Conservation (phyloP, 2,888 invertebrate species). For the Augiades crinisus region DNA sequence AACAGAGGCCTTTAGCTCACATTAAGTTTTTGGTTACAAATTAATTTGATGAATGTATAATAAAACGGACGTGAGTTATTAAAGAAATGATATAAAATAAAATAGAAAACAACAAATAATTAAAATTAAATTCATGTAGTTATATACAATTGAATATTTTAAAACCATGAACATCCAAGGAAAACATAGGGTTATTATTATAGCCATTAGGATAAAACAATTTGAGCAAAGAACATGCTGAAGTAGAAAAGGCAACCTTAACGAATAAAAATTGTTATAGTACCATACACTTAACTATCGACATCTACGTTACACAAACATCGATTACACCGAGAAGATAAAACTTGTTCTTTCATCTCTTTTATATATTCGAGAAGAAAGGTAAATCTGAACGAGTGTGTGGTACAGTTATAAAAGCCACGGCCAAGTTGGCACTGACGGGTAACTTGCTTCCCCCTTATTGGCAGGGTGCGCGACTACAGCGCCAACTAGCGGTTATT, state of each 20-base stretch:
- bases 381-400: too few relatives aligned
- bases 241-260: neutral
- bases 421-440: too few relatives aligned
- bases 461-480: too few relatives aligned
- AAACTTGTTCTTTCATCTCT: neutral
- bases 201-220: neutral
- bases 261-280: too few relatives aligned
- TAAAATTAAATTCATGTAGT: too few relatives aligned
- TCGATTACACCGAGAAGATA: neutral
- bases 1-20: slow-evolving; percentile 8
- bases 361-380: neutral
- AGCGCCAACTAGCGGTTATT: too few relatives aligned
- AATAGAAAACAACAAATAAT: too few relatives aligned
- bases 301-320: neutral
- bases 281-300: neutral
- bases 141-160: too few relatives aligned
- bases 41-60: neutral
- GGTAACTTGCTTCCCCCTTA: too few relatives aligned
- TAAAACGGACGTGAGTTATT: neutral
- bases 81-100: neutral
- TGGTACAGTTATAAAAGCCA: too few relatives aligned
- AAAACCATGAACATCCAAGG: neutral
- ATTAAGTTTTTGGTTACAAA: neutral
- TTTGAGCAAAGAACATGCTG: neutral
- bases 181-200: too few relatives aligned